A percentile compares a stretch with the other conserved stretches of the same genome.
phyloP scores from a whole-genome alignment of 2,888 invertebrate genomes.

The Macropis europaea region DNA sequence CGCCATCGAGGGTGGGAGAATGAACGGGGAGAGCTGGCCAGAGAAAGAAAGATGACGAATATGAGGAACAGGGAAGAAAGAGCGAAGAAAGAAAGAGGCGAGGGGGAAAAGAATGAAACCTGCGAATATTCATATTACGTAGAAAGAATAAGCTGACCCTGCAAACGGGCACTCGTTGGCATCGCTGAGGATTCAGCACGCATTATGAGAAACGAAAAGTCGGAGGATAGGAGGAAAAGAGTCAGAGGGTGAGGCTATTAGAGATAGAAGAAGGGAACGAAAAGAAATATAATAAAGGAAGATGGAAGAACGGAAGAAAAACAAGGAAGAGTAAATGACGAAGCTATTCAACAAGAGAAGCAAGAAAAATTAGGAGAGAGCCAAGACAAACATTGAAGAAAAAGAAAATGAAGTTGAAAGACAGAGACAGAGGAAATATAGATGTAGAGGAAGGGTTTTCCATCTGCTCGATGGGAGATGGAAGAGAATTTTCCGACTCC shows the following conservation, averaged over 20 bases:
- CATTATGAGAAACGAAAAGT: slow-evolving; percentile 46
- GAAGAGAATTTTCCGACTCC: slow-evolving; percentile 12
- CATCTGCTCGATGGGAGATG: neutral
- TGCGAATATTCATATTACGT: slow-evolving; percentile 67
- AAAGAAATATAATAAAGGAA: neutral
- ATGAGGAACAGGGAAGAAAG: neutral
- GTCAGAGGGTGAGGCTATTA: neutral
- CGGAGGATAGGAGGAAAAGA: neutral
- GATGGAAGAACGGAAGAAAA: neutral
- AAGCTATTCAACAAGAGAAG: neutral
- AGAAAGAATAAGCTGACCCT: slow-evolving; percentile 71
- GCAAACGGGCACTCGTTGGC: slow-evolving; percentile 66
- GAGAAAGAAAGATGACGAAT: slow-evolving; percentile 21
- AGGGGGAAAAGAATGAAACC: slow-evolving; percentile 43
- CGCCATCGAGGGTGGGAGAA: slow-evolving; percentile 44
- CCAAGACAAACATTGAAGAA: neutral
- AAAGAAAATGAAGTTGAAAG: slow-evolving; percentile 10
- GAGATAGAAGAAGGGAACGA: neutral
- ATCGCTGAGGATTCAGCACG: slow-evolving; percentile 39
- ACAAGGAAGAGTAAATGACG: neutral
- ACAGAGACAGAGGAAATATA: neutral
- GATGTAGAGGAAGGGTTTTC: slow-evolving; percentile 1
- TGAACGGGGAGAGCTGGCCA: slow-evolving; percentile 5
- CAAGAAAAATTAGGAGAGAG: neutral
- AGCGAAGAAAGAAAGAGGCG: neutral